These are phyloP conservation scores for Nemotelus nigrinus DNA, from an alignment of 2,888 invertebrate species.

Conservation along the genomic window DNA sequence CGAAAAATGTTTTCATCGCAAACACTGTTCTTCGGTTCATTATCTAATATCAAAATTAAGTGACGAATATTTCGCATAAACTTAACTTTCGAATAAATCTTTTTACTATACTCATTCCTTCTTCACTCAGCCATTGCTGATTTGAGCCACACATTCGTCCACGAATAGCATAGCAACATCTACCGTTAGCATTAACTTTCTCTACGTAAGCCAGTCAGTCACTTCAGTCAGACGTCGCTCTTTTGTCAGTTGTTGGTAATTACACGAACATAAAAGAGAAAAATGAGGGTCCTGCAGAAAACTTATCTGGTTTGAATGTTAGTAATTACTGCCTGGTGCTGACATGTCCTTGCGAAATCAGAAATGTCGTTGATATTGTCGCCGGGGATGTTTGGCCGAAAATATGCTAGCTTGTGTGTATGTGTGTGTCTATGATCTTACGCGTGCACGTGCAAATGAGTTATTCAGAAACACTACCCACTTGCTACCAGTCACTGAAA, in stretches of 20 bases:
- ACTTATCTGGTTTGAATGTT: slow-evolving; percentile 35
- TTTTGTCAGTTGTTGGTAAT: slow-evolving; percentile 41
- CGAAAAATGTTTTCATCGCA: too few relatives aligned
- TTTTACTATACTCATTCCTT: neutral
- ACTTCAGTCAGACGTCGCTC: neutral
- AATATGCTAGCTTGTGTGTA: neutral
- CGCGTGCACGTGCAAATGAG: slow-evolving; percentile 5
- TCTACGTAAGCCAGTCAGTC: neutral
- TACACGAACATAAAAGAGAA: slow-evolving; percentile 36
- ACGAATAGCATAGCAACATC: too few relatives aligned
- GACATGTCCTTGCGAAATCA: slow-evolving; percentile 23
- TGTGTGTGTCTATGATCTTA: neutral
- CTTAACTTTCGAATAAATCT: slow-evolving; percentile 33
- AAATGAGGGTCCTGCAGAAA: slow-evolving; percentile 39
- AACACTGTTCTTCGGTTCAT: neutral
- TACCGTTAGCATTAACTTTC: neutral
- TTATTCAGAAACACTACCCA: slow-evolving; percentile 9
- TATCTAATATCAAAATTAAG: slow-evolving; percentile 14
- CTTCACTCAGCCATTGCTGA: neutral
- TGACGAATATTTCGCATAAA: slow-evolving; percentile 26
- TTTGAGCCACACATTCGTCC: neutral
- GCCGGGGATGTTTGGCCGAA: neutral
- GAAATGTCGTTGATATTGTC: neutral
- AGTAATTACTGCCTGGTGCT: slow-evolving; percentile 31
- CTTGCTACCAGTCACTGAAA: neutral